Conservation (phyloP, 2,797 vertebrate species). For the Prionace glauca region DNA sequence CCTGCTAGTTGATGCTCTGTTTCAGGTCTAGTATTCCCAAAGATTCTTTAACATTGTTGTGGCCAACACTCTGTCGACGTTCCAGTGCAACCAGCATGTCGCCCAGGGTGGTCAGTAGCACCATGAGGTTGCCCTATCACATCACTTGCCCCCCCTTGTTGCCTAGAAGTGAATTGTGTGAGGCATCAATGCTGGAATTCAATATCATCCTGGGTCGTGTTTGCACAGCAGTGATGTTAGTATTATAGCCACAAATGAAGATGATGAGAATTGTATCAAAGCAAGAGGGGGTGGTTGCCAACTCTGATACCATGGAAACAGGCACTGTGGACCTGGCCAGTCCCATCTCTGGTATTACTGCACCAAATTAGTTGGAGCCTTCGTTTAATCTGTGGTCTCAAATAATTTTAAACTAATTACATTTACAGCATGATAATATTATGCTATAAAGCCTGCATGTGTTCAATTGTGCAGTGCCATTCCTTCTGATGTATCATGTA, state of each 20-base stretch:
- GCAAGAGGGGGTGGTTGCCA: background rate
- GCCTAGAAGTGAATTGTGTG: background rate
- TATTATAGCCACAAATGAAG: background rate
- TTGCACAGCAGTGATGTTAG: background rate
- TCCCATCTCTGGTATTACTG: too few relatives aligned
- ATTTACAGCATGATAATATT: constrained; percentile 27
- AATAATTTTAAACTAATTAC: constrained; percentile 15
- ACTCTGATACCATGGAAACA: background rate
- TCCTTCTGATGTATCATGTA: constrained; percentile 31
- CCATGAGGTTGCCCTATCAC: background rate
- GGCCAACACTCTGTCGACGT: background rate
- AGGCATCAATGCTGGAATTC: background rate
- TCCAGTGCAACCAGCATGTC: background rate
- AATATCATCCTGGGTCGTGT: background rate
- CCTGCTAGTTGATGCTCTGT: background rate
- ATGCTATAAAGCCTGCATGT: background rate
- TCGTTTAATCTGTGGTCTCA: constrained; percentile 12
- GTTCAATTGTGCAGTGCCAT: background rate
- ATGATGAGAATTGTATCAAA: background rate
- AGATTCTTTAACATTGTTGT: background rate
- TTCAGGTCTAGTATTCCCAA: background rate
- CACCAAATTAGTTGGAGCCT: background rate
- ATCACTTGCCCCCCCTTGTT: background rate
- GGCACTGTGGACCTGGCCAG: background rate
- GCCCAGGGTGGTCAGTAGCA: background rate